Evolutionary conservation across 2,113 vertebrate species (phyloP), one percentile per base, ranked within the genome.

Genomic region (Chionodraco myersi): DNA sequence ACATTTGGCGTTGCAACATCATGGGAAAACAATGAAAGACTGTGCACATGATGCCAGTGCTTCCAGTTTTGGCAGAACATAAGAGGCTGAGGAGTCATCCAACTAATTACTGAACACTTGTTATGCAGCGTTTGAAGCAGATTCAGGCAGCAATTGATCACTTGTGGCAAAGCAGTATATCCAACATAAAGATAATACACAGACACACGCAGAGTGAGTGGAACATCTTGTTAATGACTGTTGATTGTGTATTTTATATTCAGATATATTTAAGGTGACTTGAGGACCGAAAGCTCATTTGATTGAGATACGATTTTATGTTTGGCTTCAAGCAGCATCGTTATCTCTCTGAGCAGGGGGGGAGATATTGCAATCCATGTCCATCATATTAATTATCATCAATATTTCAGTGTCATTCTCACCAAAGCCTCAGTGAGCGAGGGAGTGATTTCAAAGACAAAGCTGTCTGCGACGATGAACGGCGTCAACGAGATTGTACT

Each of bases 71-170:
- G 79, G 83, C 83, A 86, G 82, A 82, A 82, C 68, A 86, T 67
- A 80, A 72, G 81, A 82, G 69, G 80, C 83, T 58, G 74, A 77
- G 65, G 71, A 85, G 84, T 85, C 79, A 83, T 79, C 85, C 87
- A 77, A 80, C 60, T 83, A 85, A 85, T 88, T 84, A 80, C 64
- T 88, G 75, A 82, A 84, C 79, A 78, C 76, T 84, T 88, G 80
- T 78, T 82, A 65, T 81, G 80, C 72, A 52, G 49, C 61, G 48
- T 70, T 85, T 80, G 70, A 75, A 61, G 66, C 57, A 51, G 60
- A 69, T 74, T 83, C 66, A 75, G 72, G 78, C 54, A 85, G 64
- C 67, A 47, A 60, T 82, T 80, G 72, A 79, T 88, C 61, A 85
- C 52, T 85, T 58, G 49, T 47, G 63, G 62, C 52, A 59, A 64